Conservation (phyloP, 2,113 vertebrate genomes). For the Serinus canaria region DNA sequence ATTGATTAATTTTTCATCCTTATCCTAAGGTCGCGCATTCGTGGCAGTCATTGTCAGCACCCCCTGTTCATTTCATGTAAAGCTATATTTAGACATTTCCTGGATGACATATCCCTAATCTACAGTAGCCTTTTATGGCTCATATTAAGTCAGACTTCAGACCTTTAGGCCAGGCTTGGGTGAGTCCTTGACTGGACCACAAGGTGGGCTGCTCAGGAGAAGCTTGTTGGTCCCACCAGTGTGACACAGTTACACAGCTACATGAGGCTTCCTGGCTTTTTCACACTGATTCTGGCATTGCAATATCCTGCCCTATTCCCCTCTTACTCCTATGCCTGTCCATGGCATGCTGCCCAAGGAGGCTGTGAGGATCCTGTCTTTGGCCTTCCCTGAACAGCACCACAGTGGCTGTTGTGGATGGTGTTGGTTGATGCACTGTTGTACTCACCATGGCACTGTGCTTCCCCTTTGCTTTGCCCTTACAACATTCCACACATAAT, state of each 20-base stretch:
- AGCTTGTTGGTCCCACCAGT: fast-evolving
- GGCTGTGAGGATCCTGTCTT: not conserved
- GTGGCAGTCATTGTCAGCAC: not conserved
- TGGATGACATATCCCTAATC: not conserved
- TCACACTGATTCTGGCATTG: not conserved
- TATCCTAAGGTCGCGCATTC: not conserved
- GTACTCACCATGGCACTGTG: not conserved
- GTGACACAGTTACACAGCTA: not conserved
- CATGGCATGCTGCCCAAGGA: fast-evolving
- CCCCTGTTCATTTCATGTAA: constrained; percentile 13
- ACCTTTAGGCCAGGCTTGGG: not conserved
- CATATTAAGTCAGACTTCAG: not conserved
- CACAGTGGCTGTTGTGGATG: fast-evolving
- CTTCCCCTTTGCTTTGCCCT: not conserved
- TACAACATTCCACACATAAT: not conserved
- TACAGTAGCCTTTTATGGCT: not conserved
- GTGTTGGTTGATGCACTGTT: fast-evolving
- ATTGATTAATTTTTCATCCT: constrained; percentile 57
- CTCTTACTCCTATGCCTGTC: not conserved
- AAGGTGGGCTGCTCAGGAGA: not conserved
- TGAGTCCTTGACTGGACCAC: not conserved
- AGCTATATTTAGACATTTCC: constrained; percentile 53
- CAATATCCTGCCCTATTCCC: not conserved
- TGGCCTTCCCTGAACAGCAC: not conserved
- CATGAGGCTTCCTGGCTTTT: not conserved